Evolutionary conservation across 2,797 vertebrate species (phyloP), one percentile per base, ranked within the genome.

Genomic region (Halcyon chelicuti): DNA sequence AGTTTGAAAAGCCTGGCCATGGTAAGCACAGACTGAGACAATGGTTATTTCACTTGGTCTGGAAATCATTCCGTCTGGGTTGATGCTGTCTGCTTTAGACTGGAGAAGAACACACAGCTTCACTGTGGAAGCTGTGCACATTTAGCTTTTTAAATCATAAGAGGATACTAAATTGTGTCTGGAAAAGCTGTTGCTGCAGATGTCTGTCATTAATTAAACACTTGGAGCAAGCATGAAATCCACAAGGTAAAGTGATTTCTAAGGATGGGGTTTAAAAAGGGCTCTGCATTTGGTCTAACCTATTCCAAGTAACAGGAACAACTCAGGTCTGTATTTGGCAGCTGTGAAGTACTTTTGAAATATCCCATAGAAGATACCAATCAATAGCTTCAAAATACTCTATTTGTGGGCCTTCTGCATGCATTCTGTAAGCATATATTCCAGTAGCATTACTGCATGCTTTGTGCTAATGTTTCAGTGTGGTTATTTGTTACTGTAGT

Each of bases 361-460:
- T 54, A 80, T 74, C 57, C 55, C 49, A 33, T 13, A 63, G 55
- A 77, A 90, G 37, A 76, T 19, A 60, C 1, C 14, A 70, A 37
- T 52, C 26, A 77, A 6, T 65, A 81, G 46, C 47, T 94, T 86
- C 94, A 85, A 94, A 60, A 76, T 52, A 54, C 65, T 83, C 94
- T 94, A 72, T 26, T 68, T 83, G 84, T 94, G 90, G 89, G 42
- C 86, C 65, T 96, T 93, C 93, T 55, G 92, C 97, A 97, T 98
- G 98, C 98, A 73, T 58, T 93, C 93, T 90, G 61, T 75, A 92
- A 93, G 90, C 92, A 80, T 93, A 93, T 90, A 97, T 95, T 96
- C 90, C 74, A 81, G 95, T 77, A 85, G 93, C 92, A 62, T 65
- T 79, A 71, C 95, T 96, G 74, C 98, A 98, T 98, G 98, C 98